Percentiles rank a stretch among this genome's conserved stretches.
These are phyloP conservation scores for Probosciger aterrimus DNA, from an alignment of 2,113 vertebrate species.

Conservation along the genomic window DNA sequence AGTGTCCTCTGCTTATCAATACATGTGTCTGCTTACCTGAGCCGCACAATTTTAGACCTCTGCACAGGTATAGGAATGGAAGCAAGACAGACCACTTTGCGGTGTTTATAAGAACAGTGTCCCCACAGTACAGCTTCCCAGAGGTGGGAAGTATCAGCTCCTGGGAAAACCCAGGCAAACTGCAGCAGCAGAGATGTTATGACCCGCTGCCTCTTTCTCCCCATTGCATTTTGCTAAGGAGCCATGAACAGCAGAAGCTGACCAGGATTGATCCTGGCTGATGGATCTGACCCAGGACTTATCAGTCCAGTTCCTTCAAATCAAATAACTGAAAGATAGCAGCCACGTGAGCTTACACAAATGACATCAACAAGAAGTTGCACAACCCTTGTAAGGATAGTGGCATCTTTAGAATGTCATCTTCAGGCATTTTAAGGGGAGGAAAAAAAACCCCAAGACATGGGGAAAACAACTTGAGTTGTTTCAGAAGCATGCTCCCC, in stretches of 20 bases:
- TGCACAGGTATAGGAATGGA: neutral
- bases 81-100: neutral
- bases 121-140: neutral
- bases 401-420: neutral
- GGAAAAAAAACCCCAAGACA: neutral
- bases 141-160: neutral
- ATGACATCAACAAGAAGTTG: neutral
- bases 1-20: neutral
- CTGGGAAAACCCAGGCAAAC: neutral
- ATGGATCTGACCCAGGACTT: neutral
- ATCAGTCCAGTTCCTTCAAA: neutral
- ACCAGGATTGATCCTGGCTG: neutral
- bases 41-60: neutral
- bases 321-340: neutral
- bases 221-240: neutral
- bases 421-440: neutral
- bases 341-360: neutral
- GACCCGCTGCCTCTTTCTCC: neutral
- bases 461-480: neutral
- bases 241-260: neutral
- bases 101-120: neutral
- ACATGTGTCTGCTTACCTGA: neutral
- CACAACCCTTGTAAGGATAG: neutral
- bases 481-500: constrained; percentile 4
- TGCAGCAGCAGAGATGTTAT: neutral